Conservation (phyloP, 2,888 invertebrate species). For the Agonopterix subpropinquella region DNA sequence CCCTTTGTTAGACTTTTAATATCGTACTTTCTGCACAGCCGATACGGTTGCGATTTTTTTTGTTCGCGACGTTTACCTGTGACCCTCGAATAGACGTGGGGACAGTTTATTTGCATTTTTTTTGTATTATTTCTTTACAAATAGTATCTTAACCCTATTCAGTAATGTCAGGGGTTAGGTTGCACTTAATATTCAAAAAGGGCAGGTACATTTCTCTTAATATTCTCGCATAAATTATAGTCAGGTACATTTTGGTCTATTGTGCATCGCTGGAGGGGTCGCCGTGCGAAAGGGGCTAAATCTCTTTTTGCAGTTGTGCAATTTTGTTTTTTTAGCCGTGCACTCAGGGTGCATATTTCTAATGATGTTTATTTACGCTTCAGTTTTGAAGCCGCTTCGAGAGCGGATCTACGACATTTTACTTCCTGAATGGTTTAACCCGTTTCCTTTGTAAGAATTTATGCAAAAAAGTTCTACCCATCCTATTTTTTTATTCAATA, state of each 20-base stretch:
- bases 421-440: conserved; percentile 74
- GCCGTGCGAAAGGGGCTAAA: conserved; percentile 35
- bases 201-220: conserved; percentile 77
- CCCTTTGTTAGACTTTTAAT: conserved; percentile 26
- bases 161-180: conserved; percentile 76
- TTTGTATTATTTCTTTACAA: conserved; percentile 66
- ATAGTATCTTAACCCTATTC: conserved; percentile 74
- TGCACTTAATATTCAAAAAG: conserved; percentile 76
- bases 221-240: conserved; percentile 77
- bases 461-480: conserved; percentile 77
- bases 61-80: conserved; percentile 54
- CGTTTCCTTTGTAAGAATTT: conserved; percentile 75
- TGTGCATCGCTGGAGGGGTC: conserved; percentile 54
- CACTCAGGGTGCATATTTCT: conserved; percentile 25
- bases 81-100: conserved; percentile 56
- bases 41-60: conserved; percentile 57
- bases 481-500: conserved; percentile 77
- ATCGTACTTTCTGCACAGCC: conserved; percentile 41
- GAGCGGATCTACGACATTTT: conserved; percentile 61
- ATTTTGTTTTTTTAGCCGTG: conserved; percentile 27
- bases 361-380: conserved; percentile 23
- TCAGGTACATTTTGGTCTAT: conserved; percentile 74
- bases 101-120: conserved; percentile 76
- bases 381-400: conserved; percentile 36
- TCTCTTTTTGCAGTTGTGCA: conserved; percentile 20